Base-by-base conservation (phyloP, 2,113 vertebrate genomes). In the Panthera uncia region DNA sequence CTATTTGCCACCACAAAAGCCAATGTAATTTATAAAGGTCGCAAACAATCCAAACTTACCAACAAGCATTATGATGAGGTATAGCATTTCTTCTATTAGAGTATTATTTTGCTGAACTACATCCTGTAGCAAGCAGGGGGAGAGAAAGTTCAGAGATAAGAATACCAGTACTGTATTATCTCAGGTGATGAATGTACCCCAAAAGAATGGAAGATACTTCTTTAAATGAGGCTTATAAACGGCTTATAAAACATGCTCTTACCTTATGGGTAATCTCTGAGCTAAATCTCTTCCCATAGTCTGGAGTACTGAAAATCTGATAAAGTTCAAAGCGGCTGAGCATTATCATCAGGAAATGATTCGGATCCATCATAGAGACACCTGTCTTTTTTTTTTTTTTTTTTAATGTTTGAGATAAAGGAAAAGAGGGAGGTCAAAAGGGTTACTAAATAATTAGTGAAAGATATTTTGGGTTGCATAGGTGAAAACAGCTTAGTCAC, bases 321-420 rank as follows among this genome's bases (percentile, higher is more conserved):
- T 99, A 99, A 41, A 99, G 99, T 97, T 99, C 99, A 97, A 99
- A 99, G 71, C 99, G 99, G 97, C 99, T 99, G 68, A 99, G 98
- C 96, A 99, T 99, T 71, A 99, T 99, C 99, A 99, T 99, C 98
- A 99, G 98, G 98, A 99, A 99, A 98, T 99, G 99, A 97, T 99
- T 99, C 93, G 99, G 99, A 98, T 99, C 99, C 99, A 99, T 99
- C 99, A 99, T 99, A 90, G 99, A 99, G 3, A 99, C 99, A 96
- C 99, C 99, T 33, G 99, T 99, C 99, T 99, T 98, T 98, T 98
- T 97, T 97, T 92, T 85, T 86, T 95, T 95, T 89, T 45, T 76
- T 76, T 76, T 76, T 48, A 74, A 92, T 50, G 97, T 97, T 98
- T 96, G n/a, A 95, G 94, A 81, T 88, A 87, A 89, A 94, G 63